Base-by-base conservation (phyloP, 2,888 invertebrate genomes). In the Caenorhabditis doughertyi region DNA sequence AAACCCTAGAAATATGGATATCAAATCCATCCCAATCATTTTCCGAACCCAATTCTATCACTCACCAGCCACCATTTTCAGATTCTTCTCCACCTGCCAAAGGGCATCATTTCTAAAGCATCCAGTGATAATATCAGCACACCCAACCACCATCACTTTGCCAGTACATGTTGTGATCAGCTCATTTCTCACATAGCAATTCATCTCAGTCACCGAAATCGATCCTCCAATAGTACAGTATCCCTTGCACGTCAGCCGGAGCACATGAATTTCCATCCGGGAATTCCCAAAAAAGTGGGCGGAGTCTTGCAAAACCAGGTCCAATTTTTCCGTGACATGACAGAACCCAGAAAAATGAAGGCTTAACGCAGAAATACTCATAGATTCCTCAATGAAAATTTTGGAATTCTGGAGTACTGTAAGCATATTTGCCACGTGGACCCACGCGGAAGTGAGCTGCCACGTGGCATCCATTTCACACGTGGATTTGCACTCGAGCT, bases 271-370 rank as follows among this genome's bases (percentile, higher is more conserved):
- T 55, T 88, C 88, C 11, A 84, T 49, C n/a, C 83, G 62, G 0
- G 88, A 86, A 11, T 79, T 77, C 7, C 74, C 79, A 39, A 84
- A 82, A 58, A 86, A 86, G 58, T 86, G 82, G n/a, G 85, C 84
- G 21, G 84, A 85, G 55, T 84, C 84, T 47, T 79, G 74, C 21
- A 88, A 42, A 3, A 84, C 80, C 49, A 87, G 55, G 13, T 86
- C 85, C 16, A 82, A 55, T 25, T 56, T 62, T 13, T 85, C 83
- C 9, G 77, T 80, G 9, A 83, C 81, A 42, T 87, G 85, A 39
- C 82, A 77, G 44, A 85, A 84, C 1, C 87, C 87, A 21, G 73
- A 72, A 67, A 81, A 86, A 25, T 79, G 77, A 21, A 87, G 74
- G 35, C 79, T 49, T 2, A 65, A 32, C 0, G 84, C 80, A 1